Evolutionary conservation across 2,113 vertebrate species (phyloP), one percentile per base, ranked within the genome.

Genomic region (Malaclemys terrapin): DNA sequence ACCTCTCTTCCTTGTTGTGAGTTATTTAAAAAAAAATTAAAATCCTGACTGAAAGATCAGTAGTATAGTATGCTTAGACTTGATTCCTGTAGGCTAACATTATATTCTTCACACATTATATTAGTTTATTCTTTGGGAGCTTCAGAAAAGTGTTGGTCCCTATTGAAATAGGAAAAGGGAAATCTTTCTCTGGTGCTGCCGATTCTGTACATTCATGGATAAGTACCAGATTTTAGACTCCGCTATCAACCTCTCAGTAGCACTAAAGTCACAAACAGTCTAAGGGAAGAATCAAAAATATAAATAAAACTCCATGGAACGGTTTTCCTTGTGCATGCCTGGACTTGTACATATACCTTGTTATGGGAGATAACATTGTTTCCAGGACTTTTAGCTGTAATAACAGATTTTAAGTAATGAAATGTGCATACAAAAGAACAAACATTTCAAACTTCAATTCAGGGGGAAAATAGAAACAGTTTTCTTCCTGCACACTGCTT

Each of bases 341-440:
- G 65, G 42, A 86, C 45, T 90, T 86, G 72, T n/a, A 2, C 57
- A 1, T 45, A 1, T 5, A 45, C 65, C 94, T 91, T 85, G 1
- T 81, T 93, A 7, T 25, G 53, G 53, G 25, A 4, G 6, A 29
- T 87, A 49, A 38, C 49, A 88, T 5, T 91, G 25, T 78, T 75
- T 75, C 10, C 72, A 75, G 38, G 38, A 83, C 16, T 69, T 59
- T 93, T 96, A 94, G 91, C 35, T 80, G 2, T 50, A 96, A 91
- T 19, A n/a, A 82, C 82, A 35, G 12, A 79, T 76, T 95, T 86
- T 98, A 95, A 93, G 65, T 89, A 93, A 92, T 57, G 11, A 20
- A 90, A 47, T 52, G 59, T 80, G 81, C 94, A 94, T 92, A 57
- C 5, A 52, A 93, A 93, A 42, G 54, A 93, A 65, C 84, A 83